Evolutionary conservation across 2,113 vertebrate genomes (phyloP), one percentile per base, ranked within the genome.

Genomic region (Lophius piscatorius): DNA sequence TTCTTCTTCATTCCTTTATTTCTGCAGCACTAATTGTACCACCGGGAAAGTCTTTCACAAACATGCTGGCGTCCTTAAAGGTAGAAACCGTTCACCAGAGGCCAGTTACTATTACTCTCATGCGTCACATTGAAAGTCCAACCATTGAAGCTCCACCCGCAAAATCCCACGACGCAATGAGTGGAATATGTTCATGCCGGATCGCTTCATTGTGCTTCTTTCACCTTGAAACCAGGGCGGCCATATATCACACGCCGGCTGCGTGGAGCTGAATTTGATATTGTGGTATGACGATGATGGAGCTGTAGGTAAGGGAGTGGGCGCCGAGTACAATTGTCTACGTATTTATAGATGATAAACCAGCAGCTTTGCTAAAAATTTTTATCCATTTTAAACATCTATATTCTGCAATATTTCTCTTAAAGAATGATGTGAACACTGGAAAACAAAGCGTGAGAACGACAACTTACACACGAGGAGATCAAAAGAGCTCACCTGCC

Each of bases 21-120:
- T 60, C 20, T 29, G 35, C n/a, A 22, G 47, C 38, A 55, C 13
- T 68, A 81, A 75, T 78, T 78, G 47, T 45, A 63, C 67, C 42
- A 29, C 9, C 22, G 61, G 62, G 75, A 76, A 18, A n/a, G 39
- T 17, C n/a, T 61, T 47, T 56, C 14, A 35, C 57, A 40, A 52
- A 60, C n/a, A 38, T 16, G 21, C 41, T 48, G 50, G 18, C 6
- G 3, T 21, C 42, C 20, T 50, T 59, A 9, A 44, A 2, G 29
- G 10, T 55, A 14, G 49, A 64, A 63, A 35, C 3, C 3, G 28
- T 44, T 51, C 20, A 28, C n/a, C n/a, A 6, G 13, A 12, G 20
- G 69, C 13, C 14, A 33, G 35, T 38, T 17, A 6, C 28, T 41
- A 40, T 13, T 31, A 20, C 40, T 41, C 20, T 47, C 6, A 3